phyloP scores from a whole-genome alignment of 2,888 invertebrate genomes.

The Cheilosia vernalis region DNA sequence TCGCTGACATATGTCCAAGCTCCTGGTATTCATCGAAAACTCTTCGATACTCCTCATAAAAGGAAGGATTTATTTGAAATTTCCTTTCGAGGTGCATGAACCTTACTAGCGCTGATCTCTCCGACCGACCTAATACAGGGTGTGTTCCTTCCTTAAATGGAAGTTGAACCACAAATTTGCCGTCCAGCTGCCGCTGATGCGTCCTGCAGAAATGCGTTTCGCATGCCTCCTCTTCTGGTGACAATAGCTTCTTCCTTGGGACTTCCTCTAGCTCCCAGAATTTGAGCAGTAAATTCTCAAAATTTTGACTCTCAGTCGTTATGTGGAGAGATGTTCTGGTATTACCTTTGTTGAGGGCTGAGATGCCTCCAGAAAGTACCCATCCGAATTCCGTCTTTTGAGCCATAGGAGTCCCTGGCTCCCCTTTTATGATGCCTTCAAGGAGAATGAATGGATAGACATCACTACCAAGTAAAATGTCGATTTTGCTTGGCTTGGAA shows the following conservation, averaged over 20 bases:
- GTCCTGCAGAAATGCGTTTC: slow-evolving; percentile 1
- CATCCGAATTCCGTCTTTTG: too few relatives aligned
- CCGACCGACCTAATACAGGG: too few relatives aligned
- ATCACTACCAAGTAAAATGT: too few relatives aligned
- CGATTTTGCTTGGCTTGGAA: too few relatives aligned
- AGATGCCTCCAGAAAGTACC: too few relatives aligned
- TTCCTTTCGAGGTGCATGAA: neutral
- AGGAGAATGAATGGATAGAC: too few relatives aligned
- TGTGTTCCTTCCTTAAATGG: too few relatives aligned
- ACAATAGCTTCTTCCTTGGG: neutral
- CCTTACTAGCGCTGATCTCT: too few relatives aligned
- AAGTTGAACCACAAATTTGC: too few relatives aligned
- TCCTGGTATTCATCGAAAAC: neutral
- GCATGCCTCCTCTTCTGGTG: slow-evolving; percentile 8
- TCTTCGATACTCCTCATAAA: neutral
- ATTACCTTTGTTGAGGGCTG: too few relatives aligned
- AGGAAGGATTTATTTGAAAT: neutral
- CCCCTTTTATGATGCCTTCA: too few relatives aligned
- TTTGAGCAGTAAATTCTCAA: neutral
- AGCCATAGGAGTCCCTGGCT: too few relatives aligned
- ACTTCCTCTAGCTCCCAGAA: slow-evolving; percentile 15
- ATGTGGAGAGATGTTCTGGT: neutral
- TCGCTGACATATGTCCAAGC: neutral
- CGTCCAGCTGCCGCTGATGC: neutral
- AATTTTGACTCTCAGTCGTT: neutral